Base-by-base conservation (phyloP, 1,140 invertebrate species). In the Agrilus planipennis region DNA sequence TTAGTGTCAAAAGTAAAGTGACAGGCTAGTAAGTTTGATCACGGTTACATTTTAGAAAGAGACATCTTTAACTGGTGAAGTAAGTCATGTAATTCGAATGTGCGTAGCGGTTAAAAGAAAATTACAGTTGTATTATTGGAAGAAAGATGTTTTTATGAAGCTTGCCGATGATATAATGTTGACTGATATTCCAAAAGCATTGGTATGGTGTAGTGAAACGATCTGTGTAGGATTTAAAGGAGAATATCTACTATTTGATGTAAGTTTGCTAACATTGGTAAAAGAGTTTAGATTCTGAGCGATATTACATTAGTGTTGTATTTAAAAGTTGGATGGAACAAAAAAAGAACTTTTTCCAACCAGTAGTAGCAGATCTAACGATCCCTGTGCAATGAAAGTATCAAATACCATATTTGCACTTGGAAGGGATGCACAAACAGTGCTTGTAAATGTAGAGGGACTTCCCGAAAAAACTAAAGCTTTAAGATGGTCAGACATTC, bases 61-160 rank as follows among this genome's bases (percentile, higher is more conserved):
- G 41, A 65, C 63, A 46, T 70, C 76, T 27, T 58, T 79, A 14
- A 82, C 78, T 21, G 84, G 85, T 12, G 78, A 84, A 53, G 72
- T 72, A 34, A 77, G 77, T 40, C 75, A 77, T 4, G 72, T 81
- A 11, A 77, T 94, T 3, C 69, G 85, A 34, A 63, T 97, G 32
- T 92, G 89, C 61, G 89, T 94, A 14, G 87, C 79, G 21, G 87
- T 93, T 0, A 85, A 84, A 61, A 71, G 84, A 53, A 86, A 85
- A 64, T 62, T 96, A 7, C 83, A 91, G 55, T 63, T 95, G 3
- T 95, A 84, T 63, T 88, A 84, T 60, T 93, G 87, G 74, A 93
- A 92, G 56, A 82, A 85, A 50, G 72, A 81, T 57, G 72, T 79
- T 44, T 91, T 95, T 61, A 70, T 79, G 34, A 74, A 84, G 34